phyloP scores from a whole-genome alignment of 2,888 invertebrate species.

The Eupithecia dodoneata region DNA sequence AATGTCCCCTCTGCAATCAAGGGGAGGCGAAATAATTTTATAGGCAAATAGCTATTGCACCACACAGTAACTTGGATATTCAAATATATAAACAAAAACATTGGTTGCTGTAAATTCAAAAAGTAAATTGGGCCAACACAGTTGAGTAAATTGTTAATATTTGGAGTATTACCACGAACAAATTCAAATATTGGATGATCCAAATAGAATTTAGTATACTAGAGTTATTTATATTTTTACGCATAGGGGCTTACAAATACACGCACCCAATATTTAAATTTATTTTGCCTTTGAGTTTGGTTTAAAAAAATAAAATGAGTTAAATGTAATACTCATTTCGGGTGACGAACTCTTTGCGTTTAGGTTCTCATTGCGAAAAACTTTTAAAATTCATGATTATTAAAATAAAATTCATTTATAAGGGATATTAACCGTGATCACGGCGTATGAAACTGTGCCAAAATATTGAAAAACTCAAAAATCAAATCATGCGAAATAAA shows the following conservation, averaged over 20 bases:
- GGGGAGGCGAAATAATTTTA: slow-evolving; percentile 27
- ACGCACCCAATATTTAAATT: neutral
- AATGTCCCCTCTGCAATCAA: slow-evolving; percentile 25
- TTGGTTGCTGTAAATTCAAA: neutral
- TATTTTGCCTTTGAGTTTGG: neutral
- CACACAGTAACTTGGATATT: slow-evolving; percentile 5
- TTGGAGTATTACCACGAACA: neutral
- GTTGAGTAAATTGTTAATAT: neutral
- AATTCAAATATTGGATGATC: neutral
- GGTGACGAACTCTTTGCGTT: too few species aligned
- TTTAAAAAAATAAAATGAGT: neutral
- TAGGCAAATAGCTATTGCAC: slow-evolving; percentile 12
- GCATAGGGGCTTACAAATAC: neutral
- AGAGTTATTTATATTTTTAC: neutral
- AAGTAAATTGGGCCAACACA: neutral
- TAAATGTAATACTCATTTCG: neutral
- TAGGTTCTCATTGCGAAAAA: too few species aligned
- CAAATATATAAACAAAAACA: neutral
- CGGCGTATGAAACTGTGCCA: too few species aligned
- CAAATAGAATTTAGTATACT: neutral
- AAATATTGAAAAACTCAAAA: too few species aligned
- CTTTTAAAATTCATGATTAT: too few species aligned
- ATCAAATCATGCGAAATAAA: too few species aligned
- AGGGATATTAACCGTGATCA: too few species aligned
- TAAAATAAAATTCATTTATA: too few species aligned